Conservation (phyloP, 2,888 invertebrate genomes). For the Ormyrus pomaceus region DNA sequence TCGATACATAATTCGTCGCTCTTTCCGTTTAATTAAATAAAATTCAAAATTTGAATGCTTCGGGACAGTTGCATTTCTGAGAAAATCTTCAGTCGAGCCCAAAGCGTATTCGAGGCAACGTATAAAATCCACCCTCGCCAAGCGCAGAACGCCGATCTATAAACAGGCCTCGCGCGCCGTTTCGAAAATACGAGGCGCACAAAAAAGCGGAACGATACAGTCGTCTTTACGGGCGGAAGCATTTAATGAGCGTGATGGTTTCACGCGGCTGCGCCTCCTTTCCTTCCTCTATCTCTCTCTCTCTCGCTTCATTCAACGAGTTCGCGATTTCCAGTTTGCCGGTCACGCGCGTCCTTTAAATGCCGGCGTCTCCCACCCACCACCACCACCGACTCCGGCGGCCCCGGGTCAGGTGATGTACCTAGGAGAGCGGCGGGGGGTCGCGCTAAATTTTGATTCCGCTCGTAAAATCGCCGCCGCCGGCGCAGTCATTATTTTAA, state of each 20-base stretch:
- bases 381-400: neutral
- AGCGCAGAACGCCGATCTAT: no score
- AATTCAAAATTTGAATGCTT: no score
- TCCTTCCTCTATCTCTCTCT: no score
- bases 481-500: slow-evolving; percentile 13
- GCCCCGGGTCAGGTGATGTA: neutral
- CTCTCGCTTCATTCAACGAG: neutral
- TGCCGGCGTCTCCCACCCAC: neutral
- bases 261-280: neutral
- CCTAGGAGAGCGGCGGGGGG: neutral
- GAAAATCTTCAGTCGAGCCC: no score
- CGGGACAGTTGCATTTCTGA: no score
- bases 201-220: no score
- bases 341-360: slow-evolving; percentile 25
- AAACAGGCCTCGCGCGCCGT: no score
- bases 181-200: no score
- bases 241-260: neutral
- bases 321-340: slow-evolving; percentile 18
- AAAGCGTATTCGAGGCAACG: no score
- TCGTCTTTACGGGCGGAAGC: neutral
- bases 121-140: no score
- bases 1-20: no score
- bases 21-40: no score
- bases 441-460: slow-evolving; percentile 26
- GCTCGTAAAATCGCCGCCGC: slow-evolving; percentile 12